Evolutionary conservation across 2,888 invertebrate species (phyloP).

Genomic region (Neoaliturus tenellus): DNA sequence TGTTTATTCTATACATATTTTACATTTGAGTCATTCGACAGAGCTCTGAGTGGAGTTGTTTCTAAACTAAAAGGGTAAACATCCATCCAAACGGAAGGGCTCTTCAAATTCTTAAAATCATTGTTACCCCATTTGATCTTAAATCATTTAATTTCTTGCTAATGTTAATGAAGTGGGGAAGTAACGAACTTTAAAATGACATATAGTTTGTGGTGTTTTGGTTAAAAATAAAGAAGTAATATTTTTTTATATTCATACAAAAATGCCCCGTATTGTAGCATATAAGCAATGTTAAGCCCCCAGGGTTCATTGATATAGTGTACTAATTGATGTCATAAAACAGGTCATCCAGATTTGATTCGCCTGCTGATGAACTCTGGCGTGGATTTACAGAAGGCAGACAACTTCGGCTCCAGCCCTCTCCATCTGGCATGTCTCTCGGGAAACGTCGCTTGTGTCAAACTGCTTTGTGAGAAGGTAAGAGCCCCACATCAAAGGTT

Average conservation of each 20-base stretch:
- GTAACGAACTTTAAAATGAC: too few species aligned
- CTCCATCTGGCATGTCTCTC: constrained; percentile 93
- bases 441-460: constrained; percentile 91
- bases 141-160: too few species aligned
- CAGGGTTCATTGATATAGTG: not conserved
- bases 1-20: too few species aligned
- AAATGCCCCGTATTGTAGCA: not conserved
- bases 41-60: too few species aligned
- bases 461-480: constrained; percentile 92
- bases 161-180: constrained; percentile 1
- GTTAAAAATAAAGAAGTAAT: not conserved
- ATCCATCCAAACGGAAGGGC: too few species aligned
- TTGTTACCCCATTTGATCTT: too few species aligned
- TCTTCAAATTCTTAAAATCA: too few species aligned
- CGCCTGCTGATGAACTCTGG: constrained; percentile 93
- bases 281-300: too few species aligned
- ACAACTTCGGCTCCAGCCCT: constrained; percentile 95
- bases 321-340: not conserved
- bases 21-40: too few species aligned
- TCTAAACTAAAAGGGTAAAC: too few species aligned
- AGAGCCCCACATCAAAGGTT: too few species aligned
- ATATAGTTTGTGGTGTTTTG: not conserved
- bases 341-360: constrained; percentile 88
- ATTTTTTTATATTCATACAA: too few species aligned
- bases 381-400: constrained; percentile 91